Conservation (phyloP, 1,140 invertebrate species). For the Aphis craccivora region DNA sequence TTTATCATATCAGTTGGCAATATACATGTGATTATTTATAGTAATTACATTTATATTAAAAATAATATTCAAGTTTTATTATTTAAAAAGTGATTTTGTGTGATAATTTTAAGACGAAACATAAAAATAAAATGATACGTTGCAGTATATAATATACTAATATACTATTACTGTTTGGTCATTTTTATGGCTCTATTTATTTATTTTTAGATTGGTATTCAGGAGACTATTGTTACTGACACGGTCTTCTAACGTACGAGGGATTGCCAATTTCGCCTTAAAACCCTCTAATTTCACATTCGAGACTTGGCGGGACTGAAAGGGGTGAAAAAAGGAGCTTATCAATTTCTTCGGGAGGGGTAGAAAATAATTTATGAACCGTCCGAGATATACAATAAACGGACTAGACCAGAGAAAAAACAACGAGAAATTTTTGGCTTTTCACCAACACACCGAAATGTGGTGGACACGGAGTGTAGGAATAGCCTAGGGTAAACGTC, state of each 20-base stretch:
- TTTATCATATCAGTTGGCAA: neutral
- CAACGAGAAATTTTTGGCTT: slow-evolving; percentile 55
- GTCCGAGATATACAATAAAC: slow-evolving; percentile 55
- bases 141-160: neutral
- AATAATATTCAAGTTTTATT: neutral
- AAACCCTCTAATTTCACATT: slow-evolving; percentile 39
- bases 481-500: slow-evolving; percentile 54
- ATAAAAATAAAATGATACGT: neutral
- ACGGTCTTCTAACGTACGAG: neutral
- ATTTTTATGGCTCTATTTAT: neutral
- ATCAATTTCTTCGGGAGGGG: slow-evolving; percentile 41
- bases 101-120: neutral
- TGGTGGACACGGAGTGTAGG: neutral
- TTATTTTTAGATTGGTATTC: slow-evolving; percentile 3
- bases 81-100: neutral
- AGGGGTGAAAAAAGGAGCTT: slow-evolving; percentile 35
- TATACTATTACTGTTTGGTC: neutral
- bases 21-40: neutral
- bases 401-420: slow-evolving; percentile 50
- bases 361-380: slow-evolving; percentile 44
- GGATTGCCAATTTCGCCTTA: slow-evolving; percentile 47
- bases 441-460: slow-evolving; percentile 48
- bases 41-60: neutral
- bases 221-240: slow-evolving; percentile 12
- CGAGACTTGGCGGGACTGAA: neutral